These are phyloP conservation scores for Synergus gifuensis DNA, from an alignment of 2,888 invertebrate genomes.

Conservation along the genomic window DNA sequence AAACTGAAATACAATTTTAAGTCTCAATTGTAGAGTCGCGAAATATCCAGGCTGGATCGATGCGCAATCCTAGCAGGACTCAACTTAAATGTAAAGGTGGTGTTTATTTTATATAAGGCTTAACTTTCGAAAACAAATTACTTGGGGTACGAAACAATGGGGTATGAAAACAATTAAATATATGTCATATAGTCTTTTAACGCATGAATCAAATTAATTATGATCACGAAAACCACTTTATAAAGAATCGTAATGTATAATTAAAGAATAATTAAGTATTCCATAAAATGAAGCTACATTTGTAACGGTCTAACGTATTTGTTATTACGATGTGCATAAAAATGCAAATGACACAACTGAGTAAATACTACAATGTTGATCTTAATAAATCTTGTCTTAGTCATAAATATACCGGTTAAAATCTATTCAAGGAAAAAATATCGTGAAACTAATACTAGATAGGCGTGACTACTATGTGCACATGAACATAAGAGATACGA, in stretches of 20 bases:
- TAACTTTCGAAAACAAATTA: slow-evolving; percentile 1
- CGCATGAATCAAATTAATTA: too few relatives aligned
- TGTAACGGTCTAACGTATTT: not conserved
- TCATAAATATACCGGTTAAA: slow-evolving; percentile 31
- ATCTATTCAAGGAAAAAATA: slow-evolving; percentile 10
- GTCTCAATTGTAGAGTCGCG: slow-evolving; percentile 40
- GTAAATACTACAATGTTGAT: slow-evolving; percentile 22
- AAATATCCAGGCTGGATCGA: slow-evolving; percentile 28
- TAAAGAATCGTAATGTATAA: too few relatives aligned
- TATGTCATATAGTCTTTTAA: too few relatives aligned
- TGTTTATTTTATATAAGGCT: slow-evolving; percentile 21
- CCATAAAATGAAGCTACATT: not conserved
- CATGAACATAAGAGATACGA: slow-evolving; percentile 14
- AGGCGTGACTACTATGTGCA: slow-evolving; percentile 6
- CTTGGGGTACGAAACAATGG: not conserved
- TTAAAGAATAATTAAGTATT: not conserved
- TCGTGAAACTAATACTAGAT: slow-evolving; percentile 6
- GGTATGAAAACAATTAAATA: too few relatives aligned
- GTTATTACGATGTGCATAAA: not conserved
- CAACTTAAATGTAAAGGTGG: slow-evolving; percentile 20
- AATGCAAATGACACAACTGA: not conserved
- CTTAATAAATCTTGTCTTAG: slow-evolving; percentile 25
- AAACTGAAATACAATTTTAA: slow-evolving; percentile 41
- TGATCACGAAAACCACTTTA: too few relatives aligned
- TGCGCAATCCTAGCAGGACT: slow-evolving; percentile 25